Conservation (phyloP, 2,888 invertebrate species). For the Dyspetes luteomarginatus region DNA sequence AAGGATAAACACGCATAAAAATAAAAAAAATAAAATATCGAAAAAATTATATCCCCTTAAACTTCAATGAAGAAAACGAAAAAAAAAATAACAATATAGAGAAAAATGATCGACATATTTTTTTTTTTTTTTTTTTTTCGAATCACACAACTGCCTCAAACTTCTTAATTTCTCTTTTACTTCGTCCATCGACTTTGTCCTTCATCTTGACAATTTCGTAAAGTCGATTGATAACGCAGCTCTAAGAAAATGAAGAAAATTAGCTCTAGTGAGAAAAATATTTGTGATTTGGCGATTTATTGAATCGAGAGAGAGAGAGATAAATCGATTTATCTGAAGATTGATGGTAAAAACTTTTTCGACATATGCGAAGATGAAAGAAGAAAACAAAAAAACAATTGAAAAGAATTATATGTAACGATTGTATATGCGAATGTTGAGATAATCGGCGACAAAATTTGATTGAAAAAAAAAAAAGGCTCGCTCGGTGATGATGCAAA, state of each 20-base stretch:
- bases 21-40: slow-evolving; percentile 23
- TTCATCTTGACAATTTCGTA: too few relatives aligned
- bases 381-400: background rate
- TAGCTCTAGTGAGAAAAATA: background rate
- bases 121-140: background rate
- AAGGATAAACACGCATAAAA: slow-evolving; percentile 61
- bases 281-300: too few relatives aligned
- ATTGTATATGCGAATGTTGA: slow-evolving; percentile 4
- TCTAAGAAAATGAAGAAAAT: background rate
- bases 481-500: slow-evolving; percentile 39
- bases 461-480: slow-evolving; percentile 20
- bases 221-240: too few relatives aligned
- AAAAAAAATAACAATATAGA: slow-evolving; percentile 27
- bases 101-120: background rate
- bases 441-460: slow-evolving; percentile 2
- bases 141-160: too few relatives aligned
- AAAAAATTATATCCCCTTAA: slow-evolving; percentile 43
- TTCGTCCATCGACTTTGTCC: too few relatives aligned
- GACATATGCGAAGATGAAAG: background rate
- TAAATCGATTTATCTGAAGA: background rate
- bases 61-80: slow-evolving; percentile 2
- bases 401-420: slow-evolving; percentile 27
- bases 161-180: too few relatives aligned
- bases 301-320: background rate
- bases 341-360: slow-evolving; percentile 1